Evolutionary conservation across 2,113 vertebrate species (phyloP).

Genomic region (Forbesichthys papilliferus): DNA sequence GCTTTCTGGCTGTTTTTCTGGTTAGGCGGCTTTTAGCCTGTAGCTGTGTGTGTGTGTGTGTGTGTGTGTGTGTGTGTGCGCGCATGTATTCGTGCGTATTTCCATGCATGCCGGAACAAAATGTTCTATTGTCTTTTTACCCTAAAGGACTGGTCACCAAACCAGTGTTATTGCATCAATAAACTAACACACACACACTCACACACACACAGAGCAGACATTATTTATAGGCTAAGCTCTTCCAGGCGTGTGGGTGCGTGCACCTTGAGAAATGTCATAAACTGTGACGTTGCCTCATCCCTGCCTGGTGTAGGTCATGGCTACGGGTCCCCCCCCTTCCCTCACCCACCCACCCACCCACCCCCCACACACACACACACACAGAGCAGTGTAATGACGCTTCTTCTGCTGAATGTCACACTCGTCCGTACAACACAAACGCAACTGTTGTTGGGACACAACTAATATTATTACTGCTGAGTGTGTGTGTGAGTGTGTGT

Average conservation of each 20-base stretch:
- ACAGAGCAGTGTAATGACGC: background rate
- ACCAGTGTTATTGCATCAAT: background rate
- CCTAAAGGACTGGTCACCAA: no score
- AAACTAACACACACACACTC: no score
- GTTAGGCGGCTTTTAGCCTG: no score
- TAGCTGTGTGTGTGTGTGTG: background rate
- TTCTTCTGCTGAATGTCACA: no score
- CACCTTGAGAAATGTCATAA: constrained; percentile 69
- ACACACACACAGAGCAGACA: constrained; percentile 35
- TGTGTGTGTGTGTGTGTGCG: constrained; percentile 14
- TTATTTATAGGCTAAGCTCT: constrained; percentile 60
- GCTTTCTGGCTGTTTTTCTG: no score
- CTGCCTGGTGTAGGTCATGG: no score
- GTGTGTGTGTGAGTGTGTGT: background rate
- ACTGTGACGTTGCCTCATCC: constrained; percentile 22
- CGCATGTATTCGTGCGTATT: constrained; percentile 7
- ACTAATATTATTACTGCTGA: background rate
- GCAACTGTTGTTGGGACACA: background rate
- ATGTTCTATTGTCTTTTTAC: no score
- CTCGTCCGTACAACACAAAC: background rate
- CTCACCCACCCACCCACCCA: no score
- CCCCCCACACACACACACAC: background rate
- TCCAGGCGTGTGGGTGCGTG: constrained; percentile 27
- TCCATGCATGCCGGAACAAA: no score
- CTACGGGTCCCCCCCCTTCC: constrained; percentile 19